These are phyloP conservation scores for Microchrysa polita DNA, from an alignment of 2,888 invertebrate species.

Conservation along the genomic window DNA sequence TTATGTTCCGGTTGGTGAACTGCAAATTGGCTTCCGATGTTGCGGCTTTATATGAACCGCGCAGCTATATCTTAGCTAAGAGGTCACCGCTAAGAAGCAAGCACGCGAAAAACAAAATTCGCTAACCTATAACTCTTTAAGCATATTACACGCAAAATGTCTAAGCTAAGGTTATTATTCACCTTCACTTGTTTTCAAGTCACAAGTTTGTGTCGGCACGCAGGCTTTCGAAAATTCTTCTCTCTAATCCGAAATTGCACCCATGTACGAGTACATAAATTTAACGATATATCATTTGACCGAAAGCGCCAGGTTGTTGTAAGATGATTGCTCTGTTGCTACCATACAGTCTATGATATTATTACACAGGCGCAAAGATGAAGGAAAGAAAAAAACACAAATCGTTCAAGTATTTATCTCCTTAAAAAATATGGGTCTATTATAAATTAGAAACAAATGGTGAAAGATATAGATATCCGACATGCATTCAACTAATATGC, in stretches of 20 bases:
- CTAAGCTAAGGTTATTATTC: slow-evolving; percentile 17
- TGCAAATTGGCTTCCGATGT: background rate
- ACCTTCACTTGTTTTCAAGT: background rate
- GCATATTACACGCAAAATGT: background rate
- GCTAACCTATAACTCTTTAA: background rate
- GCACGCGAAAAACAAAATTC: background rate
- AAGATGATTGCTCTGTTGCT: too few species aligned
- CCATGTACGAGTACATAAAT: too few species aligned
- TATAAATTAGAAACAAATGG: too few species aligned
- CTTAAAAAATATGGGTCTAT: too few species aligned
- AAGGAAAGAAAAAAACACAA: background rate
- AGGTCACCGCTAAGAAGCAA: background rate
- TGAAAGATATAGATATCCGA: too few species aligned
- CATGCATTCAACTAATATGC: too few species aligned
- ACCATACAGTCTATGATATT: background rate
- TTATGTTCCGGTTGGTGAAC: background rate
- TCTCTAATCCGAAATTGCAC: background rate
- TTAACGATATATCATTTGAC: too few species aligned
- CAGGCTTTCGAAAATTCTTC: background rate
- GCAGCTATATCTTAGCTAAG: background rate
- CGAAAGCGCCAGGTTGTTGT: background rate
- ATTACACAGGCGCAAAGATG: background rate
- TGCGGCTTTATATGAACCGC: background rate
- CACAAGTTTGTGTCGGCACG: background rate
- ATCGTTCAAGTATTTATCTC: too few species aligned